Evolutionary conservation across 2,113 vertebrate species (phyloP).

Genomic region (Apus apus): DNA sequence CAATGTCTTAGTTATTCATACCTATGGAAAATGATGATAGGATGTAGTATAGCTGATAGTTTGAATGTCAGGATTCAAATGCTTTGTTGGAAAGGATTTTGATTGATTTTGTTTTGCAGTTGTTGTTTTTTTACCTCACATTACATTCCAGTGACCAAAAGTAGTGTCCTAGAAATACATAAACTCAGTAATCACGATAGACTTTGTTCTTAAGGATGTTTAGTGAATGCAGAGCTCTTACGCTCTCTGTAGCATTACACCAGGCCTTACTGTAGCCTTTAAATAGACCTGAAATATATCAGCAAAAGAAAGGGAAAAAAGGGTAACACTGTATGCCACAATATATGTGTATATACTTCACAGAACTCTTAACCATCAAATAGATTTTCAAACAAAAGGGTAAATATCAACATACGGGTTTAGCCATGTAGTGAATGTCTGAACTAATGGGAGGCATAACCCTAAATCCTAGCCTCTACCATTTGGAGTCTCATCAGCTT

Average conservation of each 20-base stretch:
- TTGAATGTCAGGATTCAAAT: background rate
- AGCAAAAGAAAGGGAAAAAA: background rate
- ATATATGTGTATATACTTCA: background rate
- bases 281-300: background rate
- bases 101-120: background rate
- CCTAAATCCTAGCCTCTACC: background rate
- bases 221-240: background rate
- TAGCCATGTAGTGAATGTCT: accelerated
- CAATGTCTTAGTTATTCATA: background rate
- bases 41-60: background rate
- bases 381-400: background rate
- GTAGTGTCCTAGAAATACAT: background rate
- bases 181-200: background rate
- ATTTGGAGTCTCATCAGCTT: background rate
- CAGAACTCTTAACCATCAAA: background rate
- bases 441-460: background rate
- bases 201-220: background rate
- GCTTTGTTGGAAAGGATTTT: background rate
- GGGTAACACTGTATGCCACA: background rate
- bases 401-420: background rate
- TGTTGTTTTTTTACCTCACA: background rate
- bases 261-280: background rate
- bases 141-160: background rate
- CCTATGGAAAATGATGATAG: background rate
- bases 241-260: background rate